These are phyloP conservation scores for Corythaeola cristata DNA, from an alignment of 2,113 vertebrate genomes.

Conservation along the genomic window DNA sequence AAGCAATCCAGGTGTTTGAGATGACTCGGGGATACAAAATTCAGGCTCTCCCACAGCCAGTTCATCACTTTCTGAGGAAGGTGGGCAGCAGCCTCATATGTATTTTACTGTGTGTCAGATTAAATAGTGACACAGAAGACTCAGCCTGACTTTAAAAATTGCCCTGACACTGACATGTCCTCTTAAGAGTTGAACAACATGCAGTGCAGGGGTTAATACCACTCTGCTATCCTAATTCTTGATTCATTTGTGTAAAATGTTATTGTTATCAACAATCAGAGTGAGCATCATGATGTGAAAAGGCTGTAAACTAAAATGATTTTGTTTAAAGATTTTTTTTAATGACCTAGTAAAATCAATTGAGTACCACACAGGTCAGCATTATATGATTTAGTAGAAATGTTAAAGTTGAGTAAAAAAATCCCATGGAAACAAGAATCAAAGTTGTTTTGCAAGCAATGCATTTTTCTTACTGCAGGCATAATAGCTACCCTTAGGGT, in stretches of 20 bases:
- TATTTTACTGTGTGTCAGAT: not conserved
- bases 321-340: not conserved
- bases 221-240: not conserved
- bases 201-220: not conserved
- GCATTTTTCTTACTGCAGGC: slow-evolving; percentile 41
- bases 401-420: slow-evolving; percentile 4
- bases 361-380: not conserved
- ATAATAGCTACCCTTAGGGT: slow-evolving; percentile 41
- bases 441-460: slow-evolving; percentile 39
- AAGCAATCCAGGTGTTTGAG: not conserved
- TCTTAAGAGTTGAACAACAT: not conserved
- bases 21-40: not conserved
- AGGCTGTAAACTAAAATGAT: not conserved
- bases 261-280: not conserved
- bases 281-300: not conserved
- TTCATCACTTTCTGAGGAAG: not conserved
- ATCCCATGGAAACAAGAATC: slow-evolving; percentile 6
- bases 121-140: not conserved
- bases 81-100: not conserved
- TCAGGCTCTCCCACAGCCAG: not conserved
- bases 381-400: slow-evolving; percentile 8
- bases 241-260: not conserved
- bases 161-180: not conserved
- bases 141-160: not conserved
- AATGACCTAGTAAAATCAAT: slow-evolving; percentile 27